phyloP scores from a whole-genome alignment of 1,140 invertebrate genomes.

The Nylanderia fulva region DNA sequence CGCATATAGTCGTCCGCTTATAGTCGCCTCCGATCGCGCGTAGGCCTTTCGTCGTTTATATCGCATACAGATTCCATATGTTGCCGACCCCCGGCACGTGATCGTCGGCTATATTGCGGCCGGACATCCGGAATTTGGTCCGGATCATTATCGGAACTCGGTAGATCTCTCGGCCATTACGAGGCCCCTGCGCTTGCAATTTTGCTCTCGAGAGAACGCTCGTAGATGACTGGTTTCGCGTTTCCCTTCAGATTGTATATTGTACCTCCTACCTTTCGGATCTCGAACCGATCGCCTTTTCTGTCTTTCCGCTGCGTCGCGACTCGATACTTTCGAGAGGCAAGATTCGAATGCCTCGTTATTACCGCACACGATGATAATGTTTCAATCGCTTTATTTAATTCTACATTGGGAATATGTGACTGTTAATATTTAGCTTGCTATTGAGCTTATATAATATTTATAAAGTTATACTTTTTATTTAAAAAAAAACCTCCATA shows the following conservation, averaged over 20 bases:
- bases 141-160: slow-evolving; percentile 42
- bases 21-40: slow-evolving; percentile 70
- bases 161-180: slow-evolving; percentile 16
- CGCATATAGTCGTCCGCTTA: slow-evolving; percentile 64
- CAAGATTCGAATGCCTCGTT: not conserved
- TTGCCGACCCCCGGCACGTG: not conserved
- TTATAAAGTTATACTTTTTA: no score
- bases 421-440: no score
- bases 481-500: no score
- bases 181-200: not conserved
- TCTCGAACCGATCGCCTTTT: not conserved
- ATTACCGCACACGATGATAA: no score
- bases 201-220: slow-evolving; percentile 16
- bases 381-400: not conserved
- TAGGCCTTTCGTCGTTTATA: slow-evolving; percentile 31
- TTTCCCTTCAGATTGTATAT: slow-evolving; percentile 3
- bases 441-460: no score
- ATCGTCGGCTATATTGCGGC: slow-evolving; percentile 26
- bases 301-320: not conserved
- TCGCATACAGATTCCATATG: slow-evolving; percentile 12
- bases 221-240: slow-evolving; percentile 10
- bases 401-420: not conserved
- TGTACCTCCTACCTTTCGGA: not conserved
- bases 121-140: slow-evolving; percentile 48
- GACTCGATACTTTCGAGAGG: not conserved